Percentiles rank a stretch among this genome's conserved stretches.
These are phyloP conservation scores for Mellivora capensis DNA, from an alignment of 2,113 vertebrate species.

Conservation along the genomic window DNA sequence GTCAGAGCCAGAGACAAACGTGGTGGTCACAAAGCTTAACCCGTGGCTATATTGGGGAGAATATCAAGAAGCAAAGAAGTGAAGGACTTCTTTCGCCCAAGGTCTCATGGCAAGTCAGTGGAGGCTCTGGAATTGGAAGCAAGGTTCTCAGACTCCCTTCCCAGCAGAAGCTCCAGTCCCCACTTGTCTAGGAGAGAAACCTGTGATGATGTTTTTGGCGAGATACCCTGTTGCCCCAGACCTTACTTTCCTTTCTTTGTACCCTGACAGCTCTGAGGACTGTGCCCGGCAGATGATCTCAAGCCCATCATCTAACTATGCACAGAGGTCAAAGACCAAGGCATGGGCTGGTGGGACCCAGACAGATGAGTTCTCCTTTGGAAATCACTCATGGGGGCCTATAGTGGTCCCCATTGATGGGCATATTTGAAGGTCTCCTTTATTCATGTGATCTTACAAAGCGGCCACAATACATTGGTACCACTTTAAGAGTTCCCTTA, in stretches of 20 bases:
- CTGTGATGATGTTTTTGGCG: background rate
- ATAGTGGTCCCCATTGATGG: background rate
- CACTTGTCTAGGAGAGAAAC: background rate
- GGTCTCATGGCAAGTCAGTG: background rate
- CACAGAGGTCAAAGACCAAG: background rate
- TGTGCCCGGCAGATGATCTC: background rate
- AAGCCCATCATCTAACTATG: background rate
- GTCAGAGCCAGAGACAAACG: background rate
- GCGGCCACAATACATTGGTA: background rate
- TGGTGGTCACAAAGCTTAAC: background rate
- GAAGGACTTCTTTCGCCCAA: background rate
- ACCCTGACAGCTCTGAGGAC: background rate
- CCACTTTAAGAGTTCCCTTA: background rate
- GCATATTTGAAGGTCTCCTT: background rate
- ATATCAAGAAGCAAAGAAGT: background rate
- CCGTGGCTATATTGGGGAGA: background rate
- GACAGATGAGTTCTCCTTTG: background rate
- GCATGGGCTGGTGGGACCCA: background rate
- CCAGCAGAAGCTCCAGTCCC: background rate
- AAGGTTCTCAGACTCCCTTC: background rate
- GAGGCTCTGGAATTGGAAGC: background rate
- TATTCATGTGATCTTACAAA: background rate
- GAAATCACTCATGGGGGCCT: background rate
- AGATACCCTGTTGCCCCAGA: background rate
- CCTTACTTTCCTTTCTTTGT: background rate